Evolutionary conservation across 2,113 vertebrate genomes (phyloP).

Genomic region (Meleagris gallopavo): DNA sequence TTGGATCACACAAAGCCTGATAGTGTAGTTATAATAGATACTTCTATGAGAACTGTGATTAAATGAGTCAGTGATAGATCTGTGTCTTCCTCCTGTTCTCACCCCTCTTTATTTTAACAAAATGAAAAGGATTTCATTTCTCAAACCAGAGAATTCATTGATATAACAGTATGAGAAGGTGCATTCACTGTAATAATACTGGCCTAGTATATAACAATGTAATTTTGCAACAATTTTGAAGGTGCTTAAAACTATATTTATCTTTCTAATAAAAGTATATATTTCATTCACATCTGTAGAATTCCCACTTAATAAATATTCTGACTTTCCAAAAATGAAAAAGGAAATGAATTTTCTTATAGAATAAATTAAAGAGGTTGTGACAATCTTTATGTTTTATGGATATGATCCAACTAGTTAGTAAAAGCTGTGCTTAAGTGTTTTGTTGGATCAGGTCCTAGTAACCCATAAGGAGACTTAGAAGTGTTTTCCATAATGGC

Average conservation of each 20-base stretch:
- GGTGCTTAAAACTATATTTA: not conserved
- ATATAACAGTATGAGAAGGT: not conserved
- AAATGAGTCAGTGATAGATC: not conserved
- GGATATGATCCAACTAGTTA: not conserved
- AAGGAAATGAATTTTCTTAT: not conserved
- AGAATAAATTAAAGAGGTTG: not conserved
- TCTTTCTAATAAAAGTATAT: not conserved
- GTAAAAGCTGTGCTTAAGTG: slow-evolving; percentile 28
- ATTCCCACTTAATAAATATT: not conserved
- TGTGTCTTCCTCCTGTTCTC: not conserved
- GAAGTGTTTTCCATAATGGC: not conserved
- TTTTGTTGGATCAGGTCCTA: slow-evolving; percentile 27
- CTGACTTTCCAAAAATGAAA: not conserved
- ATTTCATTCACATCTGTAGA: not conserved
- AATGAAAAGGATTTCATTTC: not conserved
- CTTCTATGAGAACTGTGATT: not conserved
- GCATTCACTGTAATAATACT: not conserved
- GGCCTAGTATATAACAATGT: not conserved
- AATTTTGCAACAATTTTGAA: not conserved
- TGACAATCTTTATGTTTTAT: not conserved
- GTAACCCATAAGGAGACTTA: not conserved
- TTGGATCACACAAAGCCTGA: not conserved
- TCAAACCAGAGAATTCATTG: not conserved
- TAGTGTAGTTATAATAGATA: not conserved
- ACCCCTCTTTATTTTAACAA: not conserved